A percentile compares a stretch with the other conserved stretches of the same genome.
phyloP scores from a whole-genome alignment of 2,888 invertebrate species.

The Timema podura region DNA sequence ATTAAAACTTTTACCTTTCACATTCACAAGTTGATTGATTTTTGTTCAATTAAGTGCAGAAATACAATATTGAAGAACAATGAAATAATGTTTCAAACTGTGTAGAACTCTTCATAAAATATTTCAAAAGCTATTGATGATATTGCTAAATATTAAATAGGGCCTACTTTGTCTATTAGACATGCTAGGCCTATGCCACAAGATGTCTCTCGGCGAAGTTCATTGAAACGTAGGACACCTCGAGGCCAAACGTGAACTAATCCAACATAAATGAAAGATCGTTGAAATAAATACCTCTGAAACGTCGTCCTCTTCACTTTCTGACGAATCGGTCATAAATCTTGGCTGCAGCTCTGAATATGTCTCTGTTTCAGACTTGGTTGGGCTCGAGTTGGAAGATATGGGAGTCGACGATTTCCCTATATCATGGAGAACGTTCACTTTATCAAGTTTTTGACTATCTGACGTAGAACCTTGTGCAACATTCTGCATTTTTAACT shows the following conservation, averaged over 20 bases:
- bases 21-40: too few species aligned
- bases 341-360: slow-evolving; percentile 79
- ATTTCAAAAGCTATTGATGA: too few species aligned
- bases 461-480: slow-evolving; percentile 70
- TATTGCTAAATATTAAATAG: too few species aligned
- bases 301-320: slow-evolving; percentile 94
- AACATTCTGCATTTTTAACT: slow-evolving; percentile 90
- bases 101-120: too few species aligned
- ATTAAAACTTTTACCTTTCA: too few species aligned
- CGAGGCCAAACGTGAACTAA: slow-evolving; percentile 34
- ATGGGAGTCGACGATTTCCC: slow-evolving; percentile 71
- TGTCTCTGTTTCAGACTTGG: slow-evolving; percentile 83
- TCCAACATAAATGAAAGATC: slow-evolving; percentile 32
- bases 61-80: too few species aligned
- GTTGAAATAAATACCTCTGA: slow-evolving; percentile 71
- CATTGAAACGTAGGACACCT: slow-evolving; percentile 44
- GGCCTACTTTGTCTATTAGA: slow-evolving; percentile 25
- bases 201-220: slow-evolving; percentile 64
- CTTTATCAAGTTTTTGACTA: slow-evolving; percentile 77
- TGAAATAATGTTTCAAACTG: too few species aligned
- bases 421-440: slow-evolving; percentile 56
- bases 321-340: slow-evolving; percentile 90
- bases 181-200: slow-evolving; percentile 43
- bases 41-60: too few species aligned
- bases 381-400: slow-evolving; percentile 77